phyloP scores from a whole-genome alignment of 2,888 invertebrate species.

The Stegophylla sp. region DNA sequence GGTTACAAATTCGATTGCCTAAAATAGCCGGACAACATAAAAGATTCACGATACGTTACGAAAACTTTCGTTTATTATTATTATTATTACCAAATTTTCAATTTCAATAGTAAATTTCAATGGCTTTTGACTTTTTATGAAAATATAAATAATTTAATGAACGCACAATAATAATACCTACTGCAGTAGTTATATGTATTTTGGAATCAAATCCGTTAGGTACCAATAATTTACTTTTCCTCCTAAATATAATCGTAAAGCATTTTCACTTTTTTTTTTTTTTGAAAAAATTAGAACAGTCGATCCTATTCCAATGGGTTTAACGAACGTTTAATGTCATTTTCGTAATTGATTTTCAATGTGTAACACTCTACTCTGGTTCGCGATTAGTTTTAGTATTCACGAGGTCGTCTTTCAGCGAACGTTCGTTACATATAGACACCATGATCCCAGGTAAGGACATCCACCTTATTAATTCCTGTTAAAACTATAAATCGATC shows the following conservation, averaged over 20 bases:
- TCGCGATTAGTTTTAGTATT: slow-evolving; percentile 19
- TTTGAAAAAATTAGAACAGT: no score
- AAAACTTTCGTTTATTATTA: no score
- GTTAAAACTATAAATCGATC: no score
- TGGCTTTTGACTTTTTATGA: no score
- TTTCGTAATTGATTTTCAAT: slow-evolving; percentile 32
- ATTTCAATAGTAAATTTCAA: no score
- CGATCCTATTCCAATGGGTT: slow-evolving; percentile 20
- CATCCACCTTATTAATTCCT: background rate
- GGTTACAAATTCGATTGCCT: background rate
- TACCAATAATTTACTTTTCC: no score
- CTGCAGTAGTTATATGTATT: no score
- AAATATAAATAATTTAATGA: no score
- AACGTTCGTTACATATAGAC: slow-evolving; percentile 7
- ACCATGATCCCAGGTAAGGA: background rate
- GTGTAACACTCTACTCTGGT: background rate
- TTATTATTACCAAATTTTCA: no score
- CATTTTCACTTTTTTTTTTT: background rate
- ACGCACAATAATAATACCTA: no score
- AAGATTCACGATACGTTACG: background rate
- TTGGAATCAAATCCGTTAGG: no score
- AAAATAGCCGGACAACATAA: background rate
- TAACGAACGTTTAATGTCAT: slow-evolving; percentile 30
- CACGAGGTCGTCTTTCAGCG: background rate
- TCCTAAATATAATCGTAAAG: no score